Evolutionary conservation across 2,888 invertebrate genomes (phyloP), one percentile per base, ranked within the genome.

Genomic region (Eucera pruinosa): DNA sequence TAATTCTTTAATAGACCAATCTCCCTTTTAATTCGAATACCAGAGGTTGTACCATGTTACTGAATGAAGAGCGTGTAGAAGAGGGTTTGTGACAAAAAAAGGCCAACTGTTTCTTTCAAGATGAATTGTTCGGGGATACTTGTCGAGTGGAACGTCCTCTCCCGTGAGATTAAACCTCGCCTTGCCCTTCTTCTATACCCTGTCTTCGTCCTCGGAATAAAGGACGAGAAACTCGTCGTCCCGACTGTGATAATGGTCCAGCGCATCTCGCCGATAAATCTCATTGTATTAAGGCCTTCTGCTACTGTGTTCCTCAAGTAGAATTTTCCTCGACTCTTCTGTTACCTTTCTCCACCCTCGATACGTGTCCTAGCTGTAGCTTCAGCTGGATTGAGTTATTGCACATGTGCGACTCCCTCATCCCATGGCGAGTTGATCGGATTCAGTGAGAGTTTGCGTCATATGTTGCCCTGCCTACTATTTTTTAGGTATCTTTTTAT

Each of bases 71-170:
- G 47, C 55, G 52, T n/a, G 68, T n/a, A 58, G 54, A 61, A 47
- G 72, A 74, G 58, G 77, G 69, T 52, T 68, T 33, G 83, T 72
- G 78, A 62, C 77, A 77, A 84, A 82, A 84, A 84, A 78, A 70
- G 85, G 68, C 70, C 73, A 74, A 81, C 82, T 79, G 85, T 84
- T 84, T 83, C 84, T 85, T 85, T 83, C 78, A 85, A 85, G 85
- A 85, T 76, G 78, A 78, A 85, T 85, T 81, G 85, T 85, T 85
- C 78, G 81, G 80, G 81, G 81, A 85, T 81, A 85, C 85, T 85
- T 83, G 85, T 83, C 85, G 84, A 78, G 78, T 58, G 65, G 77
- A 78, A 73, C 74, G 73, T 66, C 80, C 72, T 85, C 79, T 78
- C 84, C 83, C 83, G 69, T 71, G 85, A 85, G 84, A 84, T 84